phyloP scores from a whole-genome alignment of 2,888 invertebrate species.

The Pristionchus exspectatus region DNA sequence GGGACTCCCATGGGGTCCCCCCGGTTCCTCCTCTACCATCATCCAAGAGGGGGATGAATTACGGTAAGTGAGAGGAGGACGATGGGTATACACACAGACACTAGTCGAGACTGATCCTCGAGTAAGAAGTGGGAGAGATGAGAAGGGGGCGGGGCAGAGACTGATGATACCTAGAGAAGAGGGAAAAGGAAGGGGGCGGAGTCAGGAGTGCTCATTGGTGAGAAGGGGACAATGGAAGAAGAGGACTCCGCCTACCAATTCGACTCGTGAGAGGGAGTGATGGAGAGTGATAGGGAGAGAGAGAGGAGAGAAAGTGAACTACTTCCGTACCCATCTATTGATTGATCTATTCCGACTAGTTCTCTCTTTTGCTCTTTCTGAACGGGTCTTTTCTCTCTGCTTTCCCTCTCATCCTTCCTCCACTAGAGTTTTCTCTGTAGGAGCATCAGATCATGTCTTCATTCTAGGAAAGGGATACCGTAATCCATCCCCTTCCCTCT shows the following conservation, averaged over 20 bases:
- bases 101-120: constrained; percentile 41
- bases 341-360: constrained; percentile 5
- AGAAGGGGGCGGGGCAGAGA: not conserved
- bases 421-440: constrained; percentile 11
- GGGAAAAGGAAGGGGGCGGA: constrained; percentile 30
- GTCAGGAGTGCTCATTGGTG: not conserved
- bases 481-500: not conserved
- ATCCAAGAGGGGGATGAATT: not conserved
- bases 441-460: not conserved
- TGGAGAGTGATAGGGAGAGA: constrained; percentile 29
- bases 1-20: not conserved
- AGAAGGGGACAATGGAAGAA: constrained; percentile 8
- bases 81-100: not conserved
- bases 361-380: constrained; percentile 26
- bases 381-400: not conserved
- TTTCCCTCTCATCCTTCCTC: not conserved
- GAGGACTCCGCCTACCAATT: constrained; percentile 29
- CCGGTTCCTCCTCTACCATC: not conserved
- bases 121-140: constrained; percentile 32
- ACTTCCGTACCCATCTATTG: not conserved
- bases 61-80: constrained; percentile 28
- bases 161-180: not conserved
- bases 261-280: not conserved
- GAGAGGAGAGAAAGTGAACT: constrained; percentile 35
- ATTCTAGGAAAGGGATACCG: constrained; percentile 1